Evolutionary conservation across 2,888 invertebrate species (phyloP).

Genomic region (Papilio protenor): DNA sequence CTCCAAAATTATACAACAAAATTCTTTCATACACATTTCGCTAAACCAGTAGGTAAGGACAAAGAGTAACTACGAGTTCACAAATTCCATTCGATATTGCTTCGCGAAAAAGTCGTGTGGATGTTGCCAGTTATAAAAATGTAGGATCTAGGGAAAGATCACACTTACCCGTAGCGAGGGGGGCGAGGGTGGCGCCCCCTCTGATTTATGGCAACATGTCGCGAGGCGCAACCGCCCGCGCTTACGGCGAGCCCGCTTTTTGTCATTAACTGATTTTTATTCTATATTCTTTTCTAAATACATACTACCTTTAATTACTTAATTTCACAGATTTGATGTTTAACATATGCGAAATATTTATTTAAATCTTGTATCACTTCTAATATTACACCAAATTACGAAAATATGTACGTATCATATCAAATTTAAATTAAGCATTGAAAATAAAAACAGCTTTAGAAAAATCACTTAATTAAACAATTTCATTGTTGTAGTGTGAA

Average conservation of each 20-base stretch:
- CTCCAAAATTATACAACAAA: neutral
- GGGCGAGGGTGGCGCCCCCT: slow-evolving; percentile 69
- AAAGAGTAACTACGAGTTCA: slow-evolving; percentile 46
- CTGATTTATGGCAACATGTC: slow-evolving; percentile 84
- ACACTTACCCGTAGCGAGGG: slow-evolving; percentile 66
- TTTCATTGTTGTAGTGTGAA: neutral
- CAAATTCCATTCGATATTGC: slow-evolving; percentile 57
- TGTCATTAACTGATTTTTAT: slow-evolving; percentile 82
- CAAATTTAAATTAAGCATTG: neutral
- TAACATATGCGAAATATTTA: neutral
- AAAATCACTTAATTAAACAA: neutral
- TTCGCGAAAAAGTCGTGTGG: slow-evolving; percentile 63
- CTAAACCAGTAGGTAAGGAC: slow-evolving; percentile 32
- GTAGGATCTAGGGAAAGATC: slow-evolving; percentile 82
- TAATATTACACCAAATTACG: neutral
- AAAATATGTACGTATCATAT: slow-evolving; percentile 33
- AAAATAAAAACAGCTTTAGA: neutral
- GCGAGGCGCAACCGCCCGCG: slow-evolving; percentile 66
- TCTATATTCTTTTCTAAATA: slow-evolving; percentile 58
- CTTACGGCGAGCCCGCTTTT: slow-evolving; percentile 76
- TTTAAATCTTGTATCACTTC: neutral
- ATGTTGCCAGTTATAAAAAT: slow-evolving; percentile 81
- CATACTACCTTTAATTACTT: neutral
- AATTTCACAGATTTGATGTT: neutral
- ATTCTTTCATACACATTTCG: neutral